Evolutionary conservation across 2,113 vertebrate species (phyloP).

Genomic region (Agapornis roseicollis): DNA sequence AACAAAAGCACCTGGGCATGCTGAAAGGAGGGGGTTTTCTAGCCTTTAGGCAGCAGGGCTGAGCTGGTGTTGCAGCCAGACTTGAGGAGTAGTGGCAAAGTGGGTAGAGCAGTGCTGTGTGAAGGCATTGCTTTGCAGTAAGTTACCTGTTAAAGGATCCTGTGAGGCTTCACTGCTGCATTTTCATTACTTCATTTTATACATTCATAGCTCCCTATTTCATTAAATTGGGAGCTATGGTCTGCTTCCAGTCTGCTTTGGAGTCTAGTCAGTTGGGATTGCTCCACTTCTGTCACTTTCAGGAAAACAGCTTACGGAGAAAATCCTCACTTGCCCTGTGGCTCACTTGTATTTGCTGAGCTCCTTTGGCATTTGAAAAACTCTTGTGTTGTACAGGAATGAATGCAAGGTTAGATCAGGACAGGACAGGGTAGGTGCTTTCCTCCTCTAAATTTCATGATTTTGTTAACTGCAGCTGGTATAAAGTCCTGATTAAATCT

Average conservation of each 20-base stretch:
- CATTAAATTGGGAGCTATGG: neutral
- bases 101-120: neutral
- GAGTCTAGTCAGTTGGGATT: neutral
- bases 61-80: neutral
- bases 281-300: neutral
- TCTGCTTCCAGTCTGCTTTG: neutral
- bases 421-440: neutral
- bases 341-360: neutral
- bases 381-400: neutral
- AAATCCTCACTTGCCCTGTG: neutral
- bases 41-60: neutral
- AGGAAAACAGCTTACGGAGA: neutral
- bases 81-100: neutral
- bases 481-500: neutral
- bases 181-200: neutral
- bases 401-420: neutral
- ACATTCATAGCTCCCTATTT: fast-evolving
- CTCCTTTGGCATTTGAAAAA: neutral
- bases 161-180: neutral
- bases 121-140: fast-evolving
- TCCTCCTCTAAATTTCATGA: neutral
- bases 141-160: neutral
- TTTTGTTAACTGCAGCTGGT: neutral
- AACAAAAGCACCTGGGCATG: neutral
- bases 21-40: neutral